A percentile compares a stretch with the other conserved stretches of the same genome.
Evolutionary conservation across 2,888 invertebrate species (phyloP).

Genomic region (Drosophila imparisetae): DNA sequence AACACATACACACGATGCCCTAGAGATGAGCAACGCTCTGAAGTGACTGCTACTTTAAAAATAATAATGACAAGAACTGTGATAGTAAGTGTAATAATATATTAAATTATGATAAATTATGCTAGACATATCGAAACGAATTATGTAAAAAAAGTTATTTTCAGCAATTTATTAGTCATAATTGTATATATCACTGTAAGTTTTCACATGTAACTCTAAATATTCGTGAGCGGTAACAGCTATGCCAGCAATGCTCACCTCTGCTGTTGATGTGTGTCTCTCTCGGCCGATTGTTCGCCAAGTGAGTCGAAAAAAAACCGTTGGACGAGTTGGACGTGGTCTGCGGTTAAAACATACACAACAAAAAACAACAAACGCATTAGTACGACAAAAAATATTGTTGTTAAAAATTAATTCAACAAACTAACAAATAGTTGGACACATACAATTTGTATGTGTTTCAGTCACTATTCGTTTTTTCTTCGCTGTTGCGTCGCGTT

Average conservation of each 20-base stretch:
- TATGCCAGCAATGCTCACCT: constrained; percentile 24
- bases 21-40: constrained; percentile 29
- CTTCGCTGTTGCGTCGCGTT: constrained; percentile 16
- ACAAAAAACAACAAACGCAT: constrained; percentile 30
- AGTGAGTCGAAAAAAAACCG: constrained; percentile 63
- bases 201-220: constrained; percentile 1
- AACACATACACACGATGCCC: constrained; percentile 22
- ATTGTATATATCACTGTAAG: neutral
- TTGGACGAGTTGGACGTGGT: constrained; percentile 64
- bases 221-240: constrained; percentile 20
- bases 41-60: constrained; percentile 11
- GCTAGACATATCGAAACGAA: neutral
- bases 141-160: too few species aligned
- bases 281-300: constrained; percentile 37
- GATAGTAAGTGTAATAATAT: neutral
- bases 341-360: constrained; percentile 49
- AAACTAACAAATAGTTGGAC: constrained; percentile 43
- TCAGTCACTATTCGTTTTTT: constrained; percentile 14
- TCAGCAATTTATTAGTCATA: too few species aligned
- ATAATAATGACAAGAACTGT: neutral
- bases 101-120: neutral
- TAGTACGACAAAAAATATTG: constrained; percentile 43
- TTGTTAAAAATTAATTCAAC: constrained; percentile 53
- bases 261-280: constrained; percentile 41
- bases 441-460: constrained; percentile 24